Evolutionary conservation across 2,113 vertebrate species (phyloP).

Genomic region (Physeter macrocephalus): DNA sequence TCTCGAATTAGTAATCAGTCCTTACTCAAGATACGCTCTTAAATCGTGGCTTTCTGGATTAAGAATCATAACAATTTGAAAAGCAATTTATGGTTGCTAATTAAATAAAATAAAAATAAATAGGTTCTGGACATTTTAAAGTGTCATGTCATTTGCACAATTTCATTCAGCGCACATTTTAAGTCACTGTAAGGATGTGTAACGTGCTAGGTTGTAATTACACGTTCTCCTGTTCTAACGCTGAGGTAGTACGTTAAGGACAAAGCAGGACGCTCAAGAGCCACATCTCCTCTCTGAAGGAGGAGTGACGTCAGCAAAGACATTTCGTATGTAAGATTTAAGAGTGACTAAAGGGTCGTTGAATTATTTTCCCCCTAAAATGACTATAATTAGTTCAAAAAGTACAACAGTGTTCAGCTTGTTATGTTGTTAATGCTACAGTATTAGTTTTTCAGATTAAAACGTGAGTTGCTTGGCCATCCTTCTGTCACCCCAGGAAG

Average conservation of each 20-base stretch:
- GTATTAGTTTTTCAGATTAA: neutral
- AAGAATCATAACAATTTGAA: constrained; percentile 84
- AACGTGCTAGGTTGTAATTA: neutral
- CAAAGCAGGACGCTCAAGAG: too few species aligned
- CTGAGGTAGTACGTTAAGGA: neutral
- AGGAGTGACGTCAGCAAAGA: neutral
- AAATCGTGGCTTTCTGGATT: constrained; percentile 87
- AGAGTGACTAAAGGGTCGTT: neutral
- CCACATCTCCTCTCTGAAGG: neutral
- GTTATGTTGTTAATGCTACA: neutral
- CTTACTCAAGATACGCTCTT: constrained; percentile 79
- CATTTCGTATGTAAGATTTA: neutral
- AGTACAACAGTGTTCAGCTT: neutral
- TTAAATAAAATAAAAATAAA: neutral
- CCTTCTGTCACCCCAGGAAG: neutral
- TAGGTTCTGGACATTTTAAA: neutral
- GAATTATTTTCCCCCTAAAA: neutral
- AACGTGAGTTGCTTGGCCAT: neutral
- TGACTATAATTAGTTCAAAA: neutral
- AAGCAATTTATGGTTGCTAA: constrained; percentile 77
- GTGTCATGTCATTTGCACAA: neutral
- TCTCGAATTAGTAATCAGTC: constrained; percentile 82
- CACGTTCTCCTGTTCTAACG: neutral
- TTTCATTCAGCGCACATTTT: neutral
- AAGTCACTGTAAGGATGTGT: neutral